Base-by-base conservation (phyloP, 2,888 invertebrate species). In the Drosophila heteroneura region DNA sequence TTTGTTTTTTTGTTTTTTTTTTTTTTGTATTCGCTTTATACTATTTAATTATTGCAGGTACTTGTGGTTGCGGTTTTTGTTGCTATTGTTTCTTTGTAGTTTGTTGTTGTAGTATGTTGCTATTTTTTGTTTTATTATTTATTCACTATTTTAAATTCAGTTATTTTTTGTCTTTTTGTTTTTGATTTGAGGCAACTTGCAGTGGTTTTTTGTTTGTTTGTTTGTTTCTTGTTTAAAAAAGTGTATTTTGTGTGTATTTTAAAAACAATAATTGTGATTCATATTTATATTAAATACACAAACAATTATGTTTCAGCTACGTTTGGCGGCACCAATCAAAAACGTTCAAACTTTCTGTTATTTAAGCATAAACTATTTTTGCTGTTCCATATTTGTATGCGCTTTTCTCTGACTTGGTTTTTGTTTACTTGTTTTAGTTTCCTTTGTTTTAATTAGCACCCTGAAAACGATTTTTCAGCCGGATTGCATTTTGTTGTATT, bases 391-490 rank as follows among this genome's bases (percentile, higher is more conserved):
- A 47, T 66, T 47, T 64, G 39, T 69, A 72, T 79, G 56, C 37
- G 47, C 58, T 73, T 74, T 75, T 71, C 60, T 26, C 52, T 41
- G 66, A 56, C 60, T 62, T 60, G 22, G 19, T 63, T 49, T 66
- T 35, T 53, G 47, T 52, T 52, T 53, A 6, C 32, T 54, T 32
- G 63, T 71, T 74, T 58, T 26, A 61, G 64, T 61, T 74, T 57
- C 14, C 47, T 62, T 35, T 56, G 5, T 69, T 75, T 86, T 72
- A 76, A 78, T 90, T 93, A 93, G 93, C 93, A 93, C 93, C 93
- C 93, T 93, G 93, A 93, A 93, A 93, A 93, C 92, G 85, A 92
- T 92, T 93, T 92, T 93, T 92, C 93, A 93, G 91, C 92, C 91
- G 91, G 90, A 91, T 91, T 91, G 88, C 84, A 62, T 71, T 74